Conservation (phyloP, 1,140 invertebrate species). For the Drosophila ficusphila region DNA sequence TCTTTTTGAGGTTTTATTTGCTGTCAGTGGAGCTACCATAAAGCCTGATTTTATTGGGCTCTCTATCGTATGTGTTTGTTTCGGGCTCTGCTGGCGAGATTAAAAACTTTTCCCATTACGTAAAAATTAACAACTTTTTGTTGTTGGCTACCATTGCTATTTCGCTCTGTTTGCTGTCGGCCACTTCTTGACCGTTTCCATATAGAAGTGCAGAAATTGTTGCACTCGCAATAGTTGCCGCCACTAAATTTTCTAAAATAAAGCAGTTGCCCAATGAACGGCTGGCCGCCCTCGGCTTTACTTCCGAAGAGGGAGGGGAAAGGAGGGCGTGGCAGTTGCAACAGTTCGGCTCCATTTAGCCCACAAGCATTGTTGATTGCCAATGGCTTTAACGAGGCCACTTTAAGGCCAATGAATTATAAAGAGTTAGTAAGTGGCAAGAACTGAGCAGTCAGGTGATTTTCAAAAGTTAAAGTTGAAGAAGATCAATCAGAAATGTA, state of each 20-base stretch:
- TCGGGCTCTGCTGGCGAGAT: constrained; percentile 45
- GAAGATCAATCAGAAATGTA: too few species aligned
- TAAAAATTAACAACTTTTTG: constrained; percentile 76
- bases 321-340: constrained; percentile 22
- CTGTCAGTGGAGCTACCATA: constrained; percentile 53
- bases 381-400: constrained; percentile 26
- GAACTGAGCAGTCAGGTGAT: not conserved
- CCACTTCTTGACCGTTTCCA: constrained; percentile 34
- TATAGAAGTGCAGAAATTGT: constrained; percentile 50
- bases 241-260: constrained; percentile 67
- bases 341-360: constrained; percentile 56
- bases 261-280: constrained; percentile 23
- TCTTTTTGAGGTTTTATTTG: constrained; percentile 52
- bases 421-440: constrained; percentile 19
- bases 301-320: not conserved
- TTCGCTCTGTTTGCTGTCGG: constrained; percentile 20
- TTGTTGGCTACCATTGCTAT: constrained; percentile 19
- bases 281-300: constrained; percentile 29
- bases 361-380: constrained; percentile 26
- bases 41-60: constrained; percentile 72
- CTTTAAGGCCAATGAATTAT: constrained; percentile 27
- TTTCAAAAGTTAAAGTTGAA: not conserved
- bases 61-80: constrained; percentile 42
- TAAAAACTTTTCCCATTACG: constrained; percentile 80
- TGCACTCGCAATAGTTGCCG: constrained; percentile 42